These are phyloP conservation scores for Zaprionus ghesquierei DNA, from an alignment of 1,140 invertebrate species.

Conservation along the genomic window DNA sequence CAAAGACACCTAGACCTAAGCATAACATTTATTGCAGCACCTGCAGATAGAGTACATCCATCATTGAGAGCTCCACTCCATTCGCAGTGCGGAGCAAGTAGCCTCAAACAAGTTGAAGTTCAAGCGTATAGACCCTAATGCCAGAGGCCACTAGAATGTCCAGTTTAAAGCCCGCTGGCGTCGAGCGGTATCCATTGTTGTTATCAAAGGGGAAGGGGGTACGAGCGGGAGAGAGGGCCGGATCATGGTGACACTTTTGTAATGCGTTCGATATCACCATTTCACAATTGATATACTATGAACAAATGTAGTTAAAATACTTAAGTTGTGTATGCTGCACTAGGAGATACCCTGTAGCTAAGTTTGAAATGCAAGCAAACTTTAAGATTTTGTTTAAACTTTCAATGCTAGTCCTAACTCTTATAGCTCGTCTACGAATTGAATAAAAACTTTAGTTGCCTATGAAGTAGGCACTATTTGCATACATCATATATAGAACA, in stretches of 20 bases:
- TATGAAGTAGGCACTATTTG: too few relatives aligned
- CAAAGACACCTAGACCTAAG: not conserved
- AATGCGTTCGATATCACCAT: conserved; percentile 45
- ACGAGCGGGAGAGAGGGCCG: not conserved
- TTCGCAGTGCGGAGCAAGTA: not conserved
- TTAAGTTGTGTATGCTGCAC: not conserved
- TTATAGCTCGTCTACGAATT: too few relatives aligned
- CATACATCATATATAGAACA: too few relatives aligned
- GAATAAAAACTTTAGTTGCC: too few relatives aligned
- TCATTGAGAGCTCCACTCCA: conserved; percentile 28
- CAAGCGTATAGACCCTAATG: conserved; percentile 62
- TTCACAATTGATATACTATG: conserved; percentile 43
- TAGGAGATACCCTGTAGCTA: not conserved
- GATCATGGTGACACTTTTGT: conserved; percentile 35
- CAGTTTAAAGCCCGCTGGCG: conserved; percentile 61
- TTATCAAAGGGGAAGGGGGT: conserved; percentile 26
- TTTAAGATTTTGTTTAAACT: too few relatives aligned
- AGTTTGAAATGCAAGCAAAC: not conserved
- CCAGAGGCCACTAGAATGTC: conserved; percentile 68
- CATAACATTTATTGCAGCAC: conserved; percentile 10
- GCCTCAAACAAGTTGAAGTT: conserved; percentile 69
- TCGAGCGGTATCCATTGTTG: conserved; percentile 56
- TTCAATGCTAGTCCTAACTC: too few relatives aligned
- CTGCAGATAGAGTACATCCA: conserved; percentile 60
- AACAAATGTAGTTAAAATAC: conserved; percentile 1